These are phyloP conservation scores for Strix occidentalis DNA, from an alignment of 2,797 vertebrate species.

Conservation along the genomic window DNA sequence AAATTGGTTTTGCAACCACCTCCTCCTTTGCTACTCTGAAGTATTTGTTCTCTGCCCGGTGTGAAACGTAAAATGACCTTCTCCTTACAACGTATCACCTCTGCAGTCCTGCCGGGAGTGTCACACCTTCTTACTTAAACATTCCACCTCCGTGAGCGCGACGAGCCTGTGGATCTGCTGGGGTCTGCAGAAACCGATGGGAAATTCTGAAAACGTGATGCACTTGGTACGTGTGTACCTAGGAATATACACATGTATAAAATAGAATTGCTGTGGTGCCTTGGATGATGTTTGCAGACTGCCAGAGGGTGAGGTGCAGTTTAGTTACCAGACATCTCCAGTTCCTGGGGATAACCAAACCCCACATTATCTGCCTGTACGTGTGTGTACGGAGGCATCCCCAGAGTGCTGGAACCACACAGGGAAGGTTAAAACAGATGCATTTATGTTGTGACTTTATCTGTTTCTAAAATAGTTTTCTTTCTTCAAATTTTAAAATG, in stretches of 20 bases:
- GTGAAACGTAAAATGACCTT: rapidly evolving
- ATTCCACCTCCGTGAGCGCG: rapidly evolving
- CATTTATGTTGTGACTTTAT: rapidly evolving
- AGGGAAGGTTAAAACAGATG: neutral
- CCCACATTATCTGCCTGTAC: rapidly evolving
- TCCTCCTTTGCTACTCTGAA: neutral
- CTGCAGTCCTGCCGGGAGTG: neutral
- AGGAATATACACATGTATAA: rapidly evolving
- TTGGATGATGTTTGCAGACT: rapidly evolving
- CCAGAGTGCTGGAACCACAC: rapidly evolving
- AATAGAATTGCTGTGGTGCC: neutral
- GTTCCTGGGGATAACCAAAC: rapidly evolving
- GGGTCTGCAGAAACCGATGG: neutral
- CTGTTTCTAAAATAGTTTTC: neutral
- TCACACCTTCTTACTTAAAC: neutral
- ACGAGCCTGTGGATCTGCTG: neutral
- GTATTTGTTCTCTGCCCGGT: neutral
- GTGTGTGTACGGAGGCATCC: neutral
- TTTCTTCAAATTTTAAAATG: neutral
- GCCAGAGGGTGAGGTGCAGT: neutral
- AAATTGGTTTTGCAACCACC: neutral
- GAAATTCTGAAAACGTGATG: neutral
- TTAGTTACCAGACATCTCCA: neutral
- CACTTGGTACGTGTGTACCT: rapidly evolving
- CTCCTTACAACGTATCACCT: rapidly evolving